Conservation (phyloP, 2,797 vertebrate genomes). For the Squalus acanthias region DNA sequence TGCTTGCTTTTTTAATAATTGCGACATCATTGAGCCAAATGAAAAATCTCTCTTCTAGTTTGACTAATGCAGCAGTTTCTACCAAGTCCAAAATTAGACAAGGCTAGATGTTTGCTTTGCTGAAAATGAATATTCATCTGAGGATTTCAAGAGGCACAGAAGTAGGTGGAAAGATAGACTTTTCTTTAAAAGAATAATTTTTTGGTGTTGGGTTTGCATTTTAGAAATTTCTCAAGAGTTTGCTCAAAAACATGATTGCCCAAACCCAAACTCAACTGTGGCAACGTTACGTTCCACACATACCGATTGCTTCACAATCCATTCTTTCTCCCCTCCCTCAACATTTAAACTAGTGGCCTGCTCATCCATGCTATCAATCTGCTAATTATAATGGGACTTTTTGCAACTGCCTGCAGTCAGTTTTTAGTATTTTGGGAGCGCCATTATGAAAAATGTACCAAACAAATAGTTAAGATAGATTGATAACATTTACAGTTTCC, state of each 20-base stretch:
- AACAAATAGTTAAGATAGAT: background rate
- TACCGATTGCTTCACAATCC: background rate
- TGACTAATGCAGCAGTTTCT: background rate
- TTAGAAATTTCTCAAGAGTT: background rate
- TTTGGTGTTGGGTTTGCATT: background rate
- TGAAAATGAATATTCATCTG: background rate
- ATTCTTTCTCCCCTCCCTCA: background rate
- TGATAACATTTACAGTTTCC: background rate
- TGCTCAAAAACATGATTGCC: background rate
- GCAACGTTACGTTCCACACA: background rate
- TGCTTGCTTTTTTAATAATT: background rate
- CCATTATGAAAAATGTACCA: background rate
- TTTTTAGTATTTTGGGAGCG: background rate
- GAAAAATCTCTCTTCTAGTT: background rate
- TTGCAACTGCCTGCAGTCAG: background rate
- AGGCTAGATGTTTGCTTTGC: background rate
- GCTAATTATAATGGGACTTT: background rate
- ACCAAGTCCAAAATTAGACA: background rate
- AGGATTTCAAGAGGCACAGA: background rate
- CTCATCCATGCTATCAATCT: background rate
- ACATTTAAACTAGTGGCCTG: background rate
- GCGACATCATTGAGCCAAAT: background rate
- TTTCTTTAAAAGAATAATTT: background rate
- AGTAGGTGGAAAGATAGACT: background rate
- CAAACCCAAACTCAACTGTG: background rate